Percentiles rank a stretch among this genome's conserved stretches.
These are phyloP conservation scores for Polypterus bichir DNA, from an alignment of 2,113 vertebrate genomes.

Conservation along the genomic window DNA sequence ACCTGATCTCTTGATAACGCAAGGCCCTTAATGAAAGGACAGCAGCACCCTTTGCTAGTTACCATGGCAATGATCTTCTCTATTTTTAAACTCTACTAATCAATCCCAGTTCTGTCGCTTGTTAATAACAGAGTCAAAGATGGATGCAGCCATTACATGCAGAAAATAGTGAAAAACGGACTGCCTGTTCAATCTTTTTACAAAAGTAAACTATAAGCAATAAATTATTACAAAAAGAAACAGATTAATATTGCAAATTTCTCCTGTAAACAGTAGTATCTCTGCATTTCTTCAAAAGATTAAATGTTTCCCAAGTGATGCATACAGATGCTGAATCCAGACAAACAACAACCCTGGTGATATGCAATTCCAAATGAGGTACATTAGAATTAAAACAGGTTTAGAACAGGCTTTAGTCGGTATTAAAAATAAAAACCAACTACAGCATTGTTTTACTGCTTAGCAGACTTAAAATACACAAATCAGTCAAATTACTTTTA, in stretches of 20 bases:
- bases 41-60: conserved; percentile 62
- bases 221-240: not conserved
- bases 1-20: conserved; percentile 18
- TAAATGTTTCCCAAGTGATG: not conserved
- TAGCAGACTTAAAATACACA: conserved; percentile 43
- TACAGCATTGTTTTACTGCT: conserved; percentile 60
- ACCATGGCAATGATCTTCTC: conserved; percentile 55
- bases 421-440: conserved; percentile 54
- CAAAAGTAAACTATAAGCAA: conserved; percentile 2
- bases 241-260: not conserved
- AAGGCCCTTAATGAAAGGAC: conserved; percentile 57
- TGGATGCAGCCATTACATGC: conserved; percentile 10
- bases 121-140: conserved; percentile 14
- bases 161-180: too few relatives aligned
- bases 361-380: not conserved
- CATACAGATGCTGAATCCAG: not conserved
- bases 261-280: not conserved
- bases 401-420: conserved; percentile 45
- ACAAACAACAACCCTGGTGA: conserved; percentile 2
- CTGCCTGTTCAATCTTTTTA: not conserved
- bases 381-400: not conserved
- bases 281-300: not conserved
- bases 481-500: conserved; percentile 10
- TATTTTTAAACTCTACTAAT: conserved; percentile 68
- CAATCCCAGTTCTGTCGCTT: conserved; percentile 58